These are phyloP conservation scores for Hydrolagus affinis DNA, from an alignment of 2,113 vertebrate genomes.

Conservation along the genomic window DNA sequence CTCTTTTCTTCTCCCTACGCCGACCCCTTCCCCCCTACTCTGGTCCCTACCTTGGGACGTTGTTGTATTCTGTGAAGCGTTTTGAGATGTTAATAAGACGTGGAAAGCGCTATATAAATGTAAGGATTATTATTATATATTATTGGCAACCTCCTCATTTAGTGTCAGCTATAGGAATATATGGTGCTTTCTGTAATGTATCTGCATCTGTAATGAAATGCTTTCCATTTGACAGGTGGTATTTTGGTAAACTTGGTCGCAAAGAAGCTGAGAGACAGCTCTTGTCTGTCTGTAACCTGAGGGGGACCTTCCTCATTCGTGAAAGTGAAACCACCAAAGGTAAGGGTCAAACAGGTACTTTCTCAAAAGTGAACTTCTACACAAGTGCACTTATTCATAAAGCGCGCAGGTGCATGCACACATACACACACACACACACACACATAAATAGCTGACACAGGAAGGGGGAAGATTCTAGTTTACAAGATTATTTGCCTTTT, in stretches of 20 bases:
- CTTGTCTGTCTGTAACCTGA: constrained; percentile 79
- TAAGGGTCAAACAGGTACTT: constrained; percentile 41
- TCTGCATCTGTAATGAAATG: background rate
- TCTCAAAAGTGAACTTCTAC: background rate
- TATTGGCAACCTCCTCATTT: background rate
- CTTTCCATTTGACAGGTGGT: constrained; percentile 66
- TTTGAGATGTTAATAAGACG: no score
- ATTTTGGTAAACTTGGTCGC: constrained; percentile 92
- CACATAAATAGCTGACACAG: no score
- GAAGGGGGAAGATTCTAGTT: no score
- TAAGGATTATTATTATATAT: no score
- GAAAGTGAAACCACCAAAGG: constrained; percentile 98
- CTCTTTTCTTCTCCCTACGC: background rate
- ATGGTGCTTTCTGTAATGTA: background rate
- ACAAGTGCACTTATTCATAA: background rate
- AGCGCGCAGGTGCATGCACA: no score
- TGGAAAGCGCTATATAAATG: no score
- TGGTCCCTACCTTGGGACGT: no score
- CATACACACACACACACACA: no score
- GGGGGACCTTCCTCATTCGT: constrained; percentile 89
- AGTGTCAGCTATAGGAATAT: no score
- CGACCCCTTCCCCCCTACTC: no score
- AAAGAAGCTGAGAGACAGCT: constrained; percentile 95
- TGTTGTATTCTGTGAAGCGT: no score
- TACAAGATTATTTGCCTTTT: no score